A percentile compares a stretch with the other conserved stretches of the same genome.
Evolutionary conservation across 2,113 vertebrate genomes (phyloP).

Genomic region (Myotis yumanensis): DNA sequence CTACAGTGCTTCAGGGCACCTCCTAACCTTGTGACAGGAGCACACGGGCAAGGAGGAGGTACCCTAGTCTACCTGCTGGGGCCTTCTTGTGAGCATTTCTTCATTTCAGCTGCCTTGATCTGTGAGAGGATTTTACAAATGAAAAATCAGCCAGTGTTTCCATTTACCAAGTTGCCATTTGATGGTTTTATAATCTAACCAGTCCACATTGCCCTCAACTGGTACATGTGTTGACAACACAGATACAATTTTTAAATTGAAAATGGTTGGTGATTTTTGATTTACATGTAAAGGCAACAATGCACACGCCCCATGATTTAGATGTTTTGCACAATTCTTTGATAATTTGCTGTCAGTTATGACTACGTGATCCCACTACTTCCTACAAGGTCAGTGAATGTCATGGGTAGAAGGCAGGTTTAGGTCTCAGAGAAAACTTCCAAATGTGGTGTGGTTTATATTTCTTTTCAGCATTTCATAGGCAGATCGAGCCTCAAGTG

Average conservation of each 20-base stretch:
- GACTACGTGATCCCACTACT: neutral
- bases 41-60: neutral
- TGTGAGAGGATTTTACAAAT: neutral
- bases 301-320: neutral
- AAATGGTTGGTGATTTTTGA: constrained; percentile 30
- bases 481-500: neutral
- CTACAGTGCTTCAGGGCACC: neutral
- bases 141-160: constrained; percentile 34
- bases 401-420: neutral
- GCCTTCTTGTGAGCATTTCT: neutral
- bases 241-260: constrained; percentile 8
- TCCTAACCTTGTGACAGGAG: neutral
- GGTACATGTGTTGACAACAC: neutral
- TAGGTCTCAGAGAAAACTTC: neutral
- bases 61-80: neutral
- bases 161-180: neutral
- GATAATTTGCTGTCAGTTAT: neutral
- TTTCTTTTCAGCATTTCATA: constrained; percentile 2
- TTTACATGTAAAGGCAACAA: neutral
- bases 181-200: neutral
- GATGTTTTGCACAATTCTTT: neutral
- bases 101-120: neutral
- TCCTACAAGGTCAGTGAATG: neutral
- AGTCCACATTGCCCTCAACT: constrained; percentile 1
- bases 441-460: neutral